Evolutionary conservation across 2,888 invertebrate genomes (phyloP).

Genomic region (Zhengitettix transpicula): DNA sequence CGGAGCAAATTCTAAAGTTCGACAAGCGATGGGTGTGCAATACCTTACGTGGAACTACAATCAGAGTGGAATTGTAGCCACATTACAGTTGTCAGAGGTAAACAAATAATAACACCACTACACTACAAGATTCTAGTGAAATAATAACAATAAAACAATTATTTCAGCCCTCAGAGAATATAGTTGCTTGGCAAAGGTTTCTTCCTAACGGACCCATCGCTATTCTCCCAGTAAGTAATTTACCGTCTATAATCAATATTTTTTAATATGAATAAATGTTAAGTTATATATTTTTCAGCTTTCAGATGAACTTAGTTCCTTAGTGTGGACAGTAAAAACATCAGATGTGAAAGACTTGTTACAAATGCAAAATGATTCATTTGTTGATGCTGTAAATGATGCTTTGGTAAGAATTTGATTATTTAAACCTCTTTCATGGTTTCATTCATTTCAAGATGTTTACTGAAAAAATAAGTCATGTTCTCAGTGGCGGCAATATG

Average conservation of each 20-base stretch:
- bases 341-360: constrained; percentile 58
- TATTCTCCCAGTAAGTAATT: constrained; percentile 52
- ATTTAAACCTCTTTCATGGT: too few relatives aligned
- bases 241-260: not conserved
- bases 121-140: constrained; percentile 74
- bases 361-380: constrained; percentile 52
- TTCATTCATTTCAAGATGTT: too few relatives aligned
- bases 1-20: constrained; percentile 76
- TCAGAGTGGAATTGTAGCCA: constrained; percentile 86
- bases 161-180: constrained; percentile 58
- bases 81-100: constrained; percentile 66
- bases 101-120: constrained; percentile 34
- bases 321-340: constrained; percentile 85
- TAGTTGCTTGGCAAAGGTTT: constrained; percentile 92
- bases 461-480: constrained; percentile 6
- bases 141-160: constrained; percentile 81
- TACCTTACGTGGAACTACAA: constrained; percentile 72
- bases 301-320: constrained; percentile 55
- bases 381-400: constrained; percentile 75
- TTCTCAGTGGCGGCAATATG: constrained; percentile 41
- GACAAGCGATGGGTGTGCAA: constrained; percentile 64
- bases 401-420: constrained; percentile 45
- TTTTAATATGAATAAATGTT: not conserved
- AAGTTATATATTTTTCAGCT: constrained; percentile 30
- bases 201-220: constrained; percentile 85